Evolutionary conservation across 2,797 vertebrate species (phyloP).

Genomic region (Tinamus major): DNA sequence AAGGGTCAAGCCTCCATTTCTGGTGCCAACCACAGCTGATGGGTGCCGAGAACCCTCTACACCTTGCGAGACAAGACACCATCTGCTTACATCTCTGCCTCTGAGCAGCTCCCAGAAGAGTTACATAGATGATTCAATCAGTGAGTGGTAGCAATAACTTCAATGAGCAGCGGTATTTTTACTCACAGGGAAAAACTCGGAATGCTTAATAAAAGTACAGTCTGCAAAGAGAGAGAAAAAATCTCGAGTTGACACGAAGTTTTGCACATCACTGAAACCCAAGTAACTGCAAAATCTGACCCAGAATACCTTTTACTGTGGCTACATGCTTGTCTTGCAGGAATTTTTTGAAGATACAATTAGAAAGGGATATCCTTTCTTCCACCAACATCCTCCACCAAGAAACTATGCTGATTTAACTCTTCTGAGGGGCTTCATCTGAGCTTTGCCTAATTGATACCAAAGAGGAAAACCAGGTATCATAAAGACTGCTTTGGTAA

Average conservation of each 20-base stretch:
- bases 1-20: not conserved
- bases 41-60: not conserved
- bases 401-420: not conserved
- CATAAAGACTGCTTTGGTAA: not conserved
- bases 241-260: not conserved
- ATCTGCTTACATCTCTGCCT: not conserved
- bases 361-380: not conserved
- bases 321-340: not conserved
- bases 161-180: slow-evolving; percentile 4
- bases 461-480: not conserved
- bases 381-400: rapidly evolving
- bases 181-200: not conserved
- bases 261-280: slow-evolving; percentile 8
- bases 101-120: rapidly evolving
- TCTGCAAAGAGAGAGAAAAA: not conserved
- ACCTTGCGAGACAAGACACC: not conserved
- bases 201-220: rapidly evolving
- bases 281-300: slow-evolving; percentile 18
- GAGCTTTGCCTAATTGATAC: not conserved
- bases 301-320: not conserved
- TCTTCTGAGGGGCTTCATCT: not conserved
- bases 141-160: not conserved
- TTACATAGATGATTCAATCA: not conserved
- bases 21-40: rapidly evolving
- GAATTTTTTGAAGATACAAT: not conserved